Base-by-base conservation (phyloP, 2,888 invertebrate genomes). In the Hydriomena furcata region DNA sequence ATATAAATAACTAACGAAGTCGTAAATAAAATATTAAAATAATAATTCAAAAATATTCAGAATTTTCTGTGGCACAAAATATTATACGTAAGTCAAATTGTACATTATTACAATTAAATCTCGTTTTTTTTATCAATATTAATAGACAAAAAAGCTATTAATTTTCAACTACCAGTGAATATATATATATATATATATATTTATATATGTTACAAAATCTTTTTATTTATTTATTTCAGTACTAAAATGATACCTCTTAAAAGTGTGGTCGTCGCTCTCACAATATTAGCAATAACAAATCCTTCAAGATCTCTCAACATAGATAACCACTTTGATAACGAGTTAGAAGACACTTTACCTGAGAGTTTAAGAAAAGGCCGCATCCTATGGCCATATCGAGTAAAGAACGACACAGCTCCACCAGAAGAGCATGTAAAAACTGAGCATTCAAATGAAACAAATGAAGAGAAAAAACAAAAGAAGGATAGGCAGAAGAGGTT, bases 331-430 rank as follows among this genome's bases (percentile, higher is more conserved):
- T 11, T 31, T 10, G 11, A 44, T 7, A 43, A 46, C 17, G 32
- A 28, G n/a, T 1, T 42, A 28, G 7, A 25, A 12, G 28, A 27
- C 3, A 20, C 41, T 25, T 37, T 27, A 12, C 5, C 34, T 23
- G 12, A 63, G 30, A 44, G 55, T 17, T 57, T 61, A 20, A 74
- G 70, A 63, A 64, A 66, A 23, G 73, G 63, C 0, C 72, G 73
- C 13, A 81, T 85, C 55, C 57, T 86, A 8, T 83, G 83, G 82
- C 81, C 86, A 0, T 76, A 77, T 58, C 81, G 79, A 8, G 37
- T 70, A 7, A 38, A 64, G 36, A 72, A 71, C 25, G 68, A 63
- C n/a, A 63, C 54, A 20, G 47, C 45, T 36, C 37, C 25, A 47
- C 7, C 50, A 13, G 37, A 57, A 32, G 58, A 50, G 7, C 32